phyloP scores from a whole-genome alignment of 1,140 invertebrate genomes.

The Aphelenchoides besseyi region DNA sequence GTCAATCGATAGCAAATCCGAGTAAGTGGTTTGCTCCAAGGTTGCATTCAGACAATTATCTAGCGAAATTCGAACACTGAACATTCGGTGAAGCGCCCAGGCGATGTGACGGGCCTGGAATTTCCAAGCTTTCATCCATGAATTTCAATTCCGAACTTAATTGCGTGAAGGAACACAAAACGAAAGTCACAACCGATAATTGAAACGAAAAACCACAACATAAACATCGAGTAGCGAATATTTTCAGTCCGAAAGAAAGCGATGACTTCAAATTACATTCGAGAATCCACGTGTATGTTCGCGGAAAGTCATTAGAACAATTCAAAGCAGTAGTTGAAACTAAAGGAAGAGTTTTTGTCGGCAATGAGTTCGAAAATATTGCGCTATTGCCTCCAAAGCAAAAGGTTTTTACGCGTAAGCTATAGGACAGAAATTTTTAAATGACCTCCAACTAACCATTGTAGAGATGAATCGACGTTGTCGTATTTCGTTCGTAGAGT shows the following conservation, averaged over 20 bases:
- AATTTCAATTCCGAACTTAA: not conserved
- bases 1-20: conserved; percentile 13
- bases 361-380: conserved; percentile 32
- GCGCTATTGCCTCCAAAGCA: no score
- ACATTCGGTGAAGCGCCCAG: conserved; percentile 69
- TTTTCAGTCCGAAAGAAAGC: no score
- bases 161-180: no score
- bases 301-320: no score
- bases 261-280: no score
- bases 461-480: conserved; percentile 94
- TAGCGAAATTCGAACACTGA: conserved; percentile 65
- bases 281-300: no score
- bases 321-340: no score
- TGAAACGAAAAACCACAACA: not conserved
- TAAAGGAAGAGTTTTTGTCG: conserved; percentile 16
- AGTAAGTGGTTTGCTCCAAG: conserved; percentile 17
- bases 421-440: no score
- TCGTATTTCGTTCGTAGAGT: conserved; percentile 89
- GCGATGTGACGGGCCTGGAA: conserved; percentile 68
- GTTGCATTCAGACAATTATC: conserved; percentile 43
- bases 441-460: conserved; percentile 94
- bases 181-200: no score
- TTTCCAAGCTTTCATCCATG: conserved; percentile 17
- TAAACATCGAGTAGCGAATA: no score
- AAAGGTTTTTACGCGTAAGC: no score